A percentile compares a stretch with the other conserved stretches of the same genome.
phyloP scores from a whole-genome alignment of 2,888 invertebrate genomes.

The Heliconius charithonia region DNA sequence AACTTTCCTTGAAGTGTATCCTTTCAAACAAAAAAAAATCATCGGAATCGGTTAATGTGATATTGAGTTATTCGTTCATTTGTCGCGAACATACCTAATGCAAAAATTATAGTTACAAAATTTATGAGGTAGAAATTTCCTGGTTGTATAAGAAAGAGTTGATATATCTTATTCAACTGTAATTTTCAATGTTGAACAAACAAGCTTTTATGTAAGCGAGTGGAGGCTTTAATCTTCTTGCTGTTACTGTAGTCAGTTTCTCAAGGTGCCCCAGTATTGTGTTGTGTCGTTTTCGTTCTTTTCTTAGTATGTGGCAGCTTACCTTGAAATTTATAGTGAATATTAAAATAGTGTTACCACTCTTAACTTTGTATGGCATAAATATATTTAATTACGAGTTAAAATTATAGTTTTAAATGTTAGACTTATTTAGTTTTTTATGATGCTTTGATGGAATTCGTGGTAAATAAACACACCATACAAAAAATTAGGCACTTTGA shows the following conservation, averaged over 20 bases:
- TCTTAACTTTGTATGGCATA: not conserved
- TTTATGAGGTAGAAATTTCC: not conserved
- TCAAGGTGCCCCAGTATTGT: constrained; percentile 25
- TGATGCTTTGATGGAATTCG: too few species aligned
- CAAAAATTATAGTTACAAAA: not conserved
- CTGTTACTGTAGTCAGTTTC: constrained; percentile 21
- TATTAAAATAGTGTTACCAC: not conserved
- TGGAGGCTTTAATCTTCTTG: constrained; percentile 32
- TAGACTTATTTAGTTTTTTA: too few species aligned
- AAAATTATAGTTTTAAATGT: too few species aligned
- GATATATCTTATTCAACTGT: constrained; percentile 18
- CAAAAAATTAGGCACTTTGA: not conserved
- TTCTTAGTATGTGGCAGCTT: constrained; percentile 2
- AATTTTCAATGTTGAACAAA: constrained; percentile 27
- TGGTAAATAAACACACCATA: not conserved
- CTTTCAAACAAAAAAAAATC: too few species aligned
- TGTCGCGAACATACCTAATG: too few species aligned
- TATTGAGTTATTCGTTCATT: too few species aligned
- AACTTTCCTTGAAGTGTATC: too few species aligned
- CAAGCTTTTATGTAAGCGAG: constrained; percentile 30
- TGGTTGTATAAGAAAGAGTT: not conserved
- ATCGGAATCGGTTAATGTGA: too few species aligned
- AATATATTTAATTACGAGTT: not conserved
- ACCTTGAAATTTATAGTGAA: constrained; percentile 15
- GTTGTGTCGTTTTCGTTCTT: not conserved